These are phyloP conservation scores for Centropus unirufus DNA, from an alignment of 2,113 vertebrate species.

Conservation along the genomic window DNA sequence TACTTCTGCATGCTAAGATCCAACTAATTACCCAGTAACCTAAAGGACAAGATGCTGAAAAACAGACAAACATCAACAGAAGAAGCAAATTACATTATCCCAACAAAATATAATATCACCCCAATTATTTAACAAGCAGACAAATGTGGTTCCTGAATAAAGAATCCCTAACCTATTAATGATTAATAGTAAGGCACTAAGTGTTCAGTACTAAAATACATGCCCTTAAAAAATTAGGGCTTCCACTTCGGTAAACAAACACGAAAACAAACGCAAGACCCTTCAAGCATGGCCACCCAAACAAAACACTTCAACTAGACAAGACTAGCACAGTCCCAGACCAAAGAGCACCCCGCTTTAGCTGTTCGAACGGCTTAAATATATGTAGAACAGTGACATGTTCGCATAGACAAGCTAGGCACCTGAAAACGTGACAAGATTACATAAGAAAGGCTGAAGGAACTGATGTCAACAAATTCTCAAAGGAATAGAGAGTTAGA, in stretches of 20 bases:
- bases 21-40: neutral
- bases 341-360: neutral
- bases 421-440: neutral
- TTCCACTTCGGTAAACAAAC: neutral
- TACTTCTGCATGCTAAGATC: neutral
- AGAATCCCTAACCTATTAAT: neutral
- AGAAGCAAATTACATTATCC: neutral
- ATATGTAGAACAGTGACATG: neutral
- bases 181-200: neutral
- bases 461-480: neutral
- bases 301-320: neutral
- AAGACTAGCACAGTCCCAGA: neutral
- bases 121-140: neutral
- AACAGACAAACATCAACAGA: neutral
- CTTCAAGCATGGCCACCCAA: neutral
- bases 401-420: neutral
- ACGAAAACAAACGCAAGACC: neutral
- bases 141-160: neutral
- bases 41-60: neutral
- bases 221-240: neutral
- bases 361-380: neutral
- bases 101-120: neutral
- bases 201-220: neutral
- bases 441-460: neutral
- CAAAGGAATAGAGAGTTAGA: neutral